Base-by-base conservation (phyloP, 2,888 invertebrate genomes). In the Campaea margaritaria region DNA sequence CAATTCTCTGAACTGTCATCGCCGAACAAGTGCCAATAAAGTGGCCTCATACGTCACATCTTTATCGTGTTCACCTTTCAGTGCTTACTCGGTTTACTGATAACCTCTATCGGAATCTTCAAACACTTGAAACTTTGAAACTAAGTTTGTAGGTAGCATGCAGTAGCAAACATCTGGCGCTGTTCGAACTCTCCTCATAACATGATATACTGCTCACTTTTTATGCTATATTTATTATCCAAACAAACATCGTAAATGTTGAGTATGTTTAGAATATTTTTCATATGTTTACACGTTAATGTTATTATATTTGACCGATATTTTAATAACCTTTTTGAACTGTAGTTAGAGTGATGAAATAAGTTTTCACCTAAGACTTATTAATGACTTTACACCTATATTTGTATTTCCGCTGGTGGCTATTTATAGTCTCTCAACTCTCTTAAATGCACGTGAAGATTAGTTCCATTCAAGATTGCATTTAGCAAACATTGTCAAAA, bases 181-280 rank as follows among this genome's bases (percentile, higher is more conserved):
- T 58, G 63, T 57, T 49, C 43, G 60, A 61, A 45, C 15, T 14
- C 28, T 54, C 45, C 53, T 54, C 51, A 38, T 34, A 48, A 55
- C 12, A 45, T 54, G 49, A 59, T 31, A 52, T 61, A 61, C 56
- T 36, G 45, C 62, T 48, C 21, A 62, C 68, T 76, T 64, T 58
- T 65, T 52, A 65, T 66, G 66, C 69, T 77, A 71, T 73, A 67
- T 72, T 75, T 74, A 68, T 70, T 10, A 31, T 31, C 31, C 70
- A 72, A 74, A 71, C 74, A 72, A 72, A 65, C 64, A 55, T 73
- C 68, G 67, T 77, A 69, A 76, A 70, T 73, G 65, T 64, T 58
- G 61, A 70, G 67, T 68, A 68, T 74, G 72, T 69, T 76, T 74
- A 71, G 58, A 68, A 72, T 67, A 60, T 73, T 49, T 51, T 54